These are phyloP conservation scores for Melitaea cinxia DNA, from an alignment of 1,140 invertebrate species.

Conservation along the genomic window DNA sequence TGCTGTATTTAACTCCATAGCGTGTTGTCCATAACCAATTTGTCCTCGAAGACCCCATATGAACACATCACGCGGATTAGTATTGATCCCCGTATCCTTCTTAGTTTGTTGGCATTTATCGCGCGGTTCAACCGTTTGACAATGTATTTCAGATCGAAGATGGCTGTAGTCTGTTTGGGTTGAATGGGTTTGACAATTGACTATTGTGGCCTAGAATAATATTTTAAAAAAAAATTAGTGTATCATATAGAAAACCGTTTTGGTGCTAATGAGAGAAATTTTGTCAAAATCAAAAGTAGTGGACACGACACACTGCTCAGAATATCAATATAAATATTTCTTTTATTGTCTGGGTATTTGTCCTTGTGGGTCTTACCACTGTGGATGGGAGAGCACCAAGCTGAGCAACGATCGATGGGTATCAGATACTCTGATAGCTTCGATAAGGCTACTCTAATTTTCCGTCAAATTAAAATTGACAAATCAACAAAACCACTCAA, in stretches of 20 bases:
- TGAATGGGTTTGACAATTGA: constrained; percentile 82
- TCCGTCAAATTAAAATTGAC: too few relatives aligned
- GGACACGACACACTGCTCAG: too few relatives aligned
- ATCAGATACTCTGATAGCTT: too few relatives aligned
- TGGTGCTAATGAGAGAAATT: not conserved
- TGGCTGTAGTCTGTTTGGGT: constrained; percentile 84
- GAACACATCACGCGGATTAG: constrained; percentile 73
- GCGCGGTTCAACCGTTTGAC: constrained; percentile 80
- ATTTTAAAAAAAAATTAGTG: not conserved
- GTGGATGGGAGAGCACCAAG: too few relatives aligned
- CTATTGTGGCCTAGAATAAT: constrained; percentile 81
- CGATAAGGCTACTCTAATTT: too few relatives aligned
- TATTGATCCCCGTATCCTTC: constrained; percentile 80
- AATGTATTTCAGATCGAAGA: constrained; percentile 76
- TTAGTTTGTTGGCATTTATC: constrained; percentile 82
- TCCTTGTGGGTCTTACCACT: too few relatives aligned
- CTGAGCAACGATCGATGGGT: too few relatives aligned
- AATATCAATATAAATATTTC: too few relatives aligned
- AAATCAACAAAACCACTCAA: too few relatives aligned
- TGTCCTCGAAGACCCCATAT: constrained; percentile 83
- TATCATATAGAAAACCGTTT: not conserved
- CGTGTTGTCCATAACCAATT: constrained; percentile 67
- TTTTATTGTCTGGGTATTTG: too few relatives aligned
- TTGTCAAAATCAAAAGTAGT: too few relatives aligned
- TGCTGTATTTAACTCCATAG: constrained; percentile 40